phyloP scores from a whole-genome alignment of 92 coral and sea anemone genomes.

The Muricea muricata region DNA sequence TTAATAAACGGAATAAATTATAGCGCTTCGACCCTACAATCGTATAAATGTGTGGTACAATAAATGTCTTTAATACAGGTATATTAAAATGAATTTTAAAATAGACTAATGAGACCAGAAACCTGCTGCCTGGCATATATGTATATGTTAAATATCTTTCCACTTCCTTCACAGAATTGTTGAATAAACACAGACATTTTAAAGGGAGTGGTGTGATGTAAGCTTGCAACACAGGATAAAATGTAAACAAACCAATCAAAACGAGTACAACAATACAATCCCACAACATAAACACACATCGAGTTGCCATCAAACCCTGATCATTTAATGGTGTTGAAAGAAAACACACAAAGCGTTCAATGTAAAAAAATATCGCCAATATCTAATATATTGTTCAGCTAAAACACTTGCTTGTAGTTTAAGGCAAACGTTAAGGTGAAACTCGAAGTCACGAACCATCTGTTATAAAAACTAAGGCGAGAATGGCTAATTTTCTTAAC shows the following conservation, averaged over 20 bases:
- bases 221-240: not conserved
- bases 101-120: too few relatives aligned
- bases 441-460: too few relatives aligned
- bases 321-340: too few relatives aligned
- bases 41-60: not conserved
- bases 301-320: not conserved
- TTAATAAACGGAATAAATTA: not conserved
- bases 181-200: not conserved
- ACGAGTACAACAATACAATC: not conserved
- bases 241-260: conserved; percentile 11
- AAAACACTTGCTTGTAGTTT: not conserved
- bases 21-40: not conserved
- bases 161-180: not conserved
- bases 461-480: not conserved
- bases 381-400: not conserved
- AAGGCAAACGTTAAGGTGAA: too few relatives aligned
- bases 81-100: too few relatives aligned
- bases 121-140: too few relatives aligned
- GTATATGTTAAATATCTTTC: not conserved
- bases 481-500: not conserved
- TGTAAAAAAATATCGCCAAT: not conserved
- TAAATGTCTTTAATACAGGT: too few relatives aligned
- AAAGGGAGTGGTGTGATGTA: not conserved
- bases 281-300: not conserved
- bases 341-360: not conserved